Conservation (phyloP, 2,113 vertebrate genomes). For the Amblyornis subalaris region DNA sequence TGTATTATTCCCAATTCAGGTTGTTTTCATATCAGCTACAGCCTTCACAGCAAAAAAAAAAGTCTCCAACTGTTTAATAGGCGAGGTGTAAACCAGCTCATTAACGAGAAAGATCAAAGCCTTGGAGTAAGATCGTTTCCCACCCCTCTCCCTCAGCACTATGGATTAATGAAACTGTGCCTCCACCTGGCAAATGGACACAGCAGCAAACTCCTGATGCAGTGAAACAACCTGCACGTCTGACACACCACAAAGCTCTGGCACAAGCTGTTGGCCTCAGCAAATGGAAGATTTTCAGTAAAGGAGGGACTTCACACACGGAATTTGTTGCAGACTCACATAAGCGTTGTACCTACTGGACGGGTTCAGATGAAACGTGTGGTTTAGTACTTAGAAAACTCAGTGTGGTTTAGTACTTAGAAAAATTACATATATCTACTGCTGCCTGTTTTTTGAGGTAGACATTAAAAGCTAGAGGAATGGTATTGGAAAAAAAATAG, state of each 20-base stretch:
- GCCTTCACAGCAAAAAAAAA: neutral
- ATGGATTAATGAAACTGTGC: neutral
- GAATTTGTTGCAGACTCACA: slow-evolving; percentile 10
- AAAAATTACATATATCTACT: neutral
- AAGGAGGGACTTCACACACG: slow-evolving; percentile 2
- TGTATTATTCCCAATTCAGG: neutral
- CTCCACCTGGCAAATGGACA: slow-evolving; percentile 5
- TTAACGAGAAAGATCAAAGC: slow-evolving; percentile 24
- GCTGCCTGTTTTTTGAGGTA: neutral
- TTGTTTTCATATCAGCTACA: neutral
- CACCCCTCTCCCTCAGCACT: neutral
- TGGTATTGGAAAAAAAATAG: neutral
- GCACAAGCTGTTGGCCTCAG: neutral
- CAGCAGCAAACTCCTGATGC: neutral
- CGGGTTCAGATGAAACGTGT: neutral
- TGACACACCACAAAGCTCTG: neutral
- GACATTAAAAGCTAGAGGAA: neutral
- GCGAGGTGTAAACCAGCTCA: neutral
- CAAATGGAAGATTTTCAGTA: neutral
- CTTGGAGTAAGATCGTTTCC: neutral
- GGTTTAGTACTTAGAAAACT: neutral
- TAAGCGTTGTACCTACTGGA: neutral
- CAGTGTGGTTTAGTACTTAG: neutral
- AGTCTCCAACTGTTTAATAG: neutral
- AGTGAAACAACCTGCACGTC: neutral